Conservation (phyloP, 2,113 vertebrate species). For the Varanus komodoensis region DNA sequence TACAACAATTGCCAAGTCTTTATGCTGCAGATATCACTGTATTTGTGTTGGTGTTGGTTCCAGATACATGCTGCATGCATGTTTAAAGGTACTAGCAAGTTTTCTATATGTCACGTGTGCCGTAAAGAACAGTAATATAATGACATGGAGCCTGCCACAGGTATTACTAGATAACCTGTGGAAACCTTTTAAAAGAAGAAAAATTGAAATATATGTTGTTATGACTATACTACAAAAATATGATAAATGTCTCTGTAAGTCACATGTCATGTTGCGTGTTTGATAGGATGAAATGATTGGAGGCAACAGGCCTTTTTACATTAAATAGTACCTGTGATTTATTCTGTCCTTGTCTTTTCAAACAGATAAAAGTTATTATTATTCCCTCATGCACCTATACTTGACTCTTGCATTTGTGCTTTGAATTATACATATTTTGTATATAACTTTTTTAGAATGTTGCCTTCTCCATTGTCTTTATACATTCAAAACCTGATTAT, state of each 20-base stretch:
- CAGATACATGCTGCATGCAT: neutral
- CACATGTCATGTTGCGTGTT: conserved; percentile 25
- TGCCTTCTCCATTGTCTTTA: conserved; percentile 20
- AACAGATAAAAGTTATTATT: conserved; percentile 50
- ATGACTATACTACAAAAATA: conserved; percentile 17
- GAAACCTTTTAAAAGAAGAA: neutral
- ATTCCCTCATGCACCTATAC: conserved; percentile 18
- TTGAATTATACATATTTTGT: conserved; percentile 41
- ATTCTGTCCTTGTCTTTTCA: conserved; percentile 41
- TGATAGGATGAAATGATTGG: conserved; percentile 23
- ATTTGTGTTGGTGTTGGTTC: neutral
- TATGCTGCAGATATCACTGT: neutral
- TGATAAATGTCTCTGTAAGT: conserved; percentile 1
- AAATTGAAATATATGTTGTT: conserved; percentile 33
- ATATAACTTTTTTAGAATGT: conserved; percentile 22
- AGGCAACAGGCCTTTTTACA: conserved; percentile 13
- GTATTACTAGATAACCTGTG: neutral
- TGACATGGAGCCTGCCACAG: neutral
- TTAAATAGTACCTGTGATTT: conserved; percentile 36
- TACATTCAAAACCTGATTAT: conserved; percentile 20
- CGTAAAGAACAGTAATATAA: neutral
- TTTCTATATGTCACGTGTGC: neutral
- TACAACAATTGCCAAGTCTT: too few relatives aligned
- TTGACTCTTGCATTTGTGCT: conserved; percentile 38
- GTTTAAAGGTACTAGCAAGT: neutral